Evolutionary conservation across 2,888 invertebrate species (phyloP).

Genomic region (Anthophora plumipes): DNA sequence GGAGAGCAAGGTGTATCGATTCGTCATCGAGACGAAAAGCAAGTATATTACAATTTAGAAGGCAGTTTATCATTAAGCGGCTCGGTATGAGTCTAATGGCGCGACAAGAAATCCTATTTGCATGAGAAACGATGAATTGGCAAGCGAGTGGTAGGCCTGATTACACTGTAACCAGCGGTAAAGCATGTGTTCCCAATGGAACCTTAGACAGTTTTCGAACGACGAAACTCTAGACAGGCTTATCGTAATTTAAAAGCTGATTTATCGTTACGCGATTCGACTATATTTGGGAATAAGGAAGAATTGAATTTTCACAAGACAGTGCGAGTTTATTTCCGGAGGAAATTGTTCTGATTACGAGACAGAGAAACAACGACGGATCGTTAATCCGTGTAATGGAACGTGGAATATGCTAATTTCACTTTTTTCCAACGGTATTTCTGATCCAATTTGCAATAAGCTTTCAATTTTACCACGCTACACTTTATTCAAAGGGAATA

Average conservation of each 20-base stretch:
- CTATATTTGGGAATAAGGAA: no score
- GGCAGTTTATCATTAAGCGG: slow-evolving; percentile 19
- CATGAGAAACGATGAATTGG: slow-evolving; percentile 28
- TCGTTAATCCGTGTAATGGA: not conserved
- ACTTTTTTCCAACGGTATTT: not conserved
- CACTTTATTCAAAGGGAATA: not conserved
- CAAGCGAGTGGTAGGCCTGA: slow-evolving; percentile 32
- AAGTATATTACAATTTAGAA: slow-evolving; percentile 6
- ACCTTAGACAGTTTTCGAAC: not conserved
- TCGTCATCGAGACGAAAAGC: slow-evolving; percentile 4
- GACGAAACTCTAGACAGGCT: not conserved
- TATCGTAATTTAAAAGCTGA: slow-evolving; percentile 18
- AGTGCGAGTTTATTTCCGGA: slow-evolving; percentile 12
- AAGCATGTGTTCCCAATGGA: slow-evolving; percentile 25
- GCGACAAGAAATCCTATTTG: slow-evolving; percentile 34
- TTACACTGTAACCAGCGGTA: slow-evolving; percentile 27
- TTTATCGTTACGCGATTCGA: not conserved
- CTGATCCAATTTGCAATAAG: not conserved
- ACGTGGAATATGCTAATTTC: not conserved
- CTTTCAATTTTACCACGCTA: not conserved
- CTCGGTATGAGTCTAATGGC: not conserved
- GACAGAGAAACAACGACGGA: not conserved
- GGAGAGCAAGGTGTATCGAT: not conserved
- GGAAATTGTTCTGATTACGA: not conserved
- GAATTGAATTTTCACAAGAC: slow-evolving; percentile 15